A percentile compares a stretch with the other conserved stretches of the same genome.
These are phyloP conservation scores for Epistrophe grossulariae DNA, from an alignment of 2,888 invertebrate species.

Conservation along the genomic window DNA sequence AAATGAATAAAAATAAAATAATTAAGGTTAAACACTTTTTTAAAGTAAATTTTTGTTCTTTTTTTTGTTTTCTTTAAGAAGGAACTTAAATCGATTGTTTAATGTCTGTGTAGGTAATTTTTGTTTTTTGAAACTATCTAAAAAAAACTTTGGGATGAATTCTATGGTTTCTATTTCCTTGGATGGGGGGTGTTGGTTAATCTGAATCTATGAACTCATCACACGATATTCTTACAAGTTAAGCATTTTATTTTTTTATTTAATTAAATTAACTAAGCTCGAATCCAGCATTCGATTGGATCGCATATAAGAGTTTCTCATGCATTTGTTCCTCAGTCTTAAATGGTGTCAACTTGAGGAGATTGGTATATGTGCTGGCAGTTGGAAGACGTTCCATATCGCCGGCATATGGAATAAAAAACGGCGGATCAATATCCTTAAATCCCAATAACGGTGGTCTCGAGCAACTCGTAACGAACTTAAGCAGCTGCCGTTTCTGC, in stretches of 20 bases:
- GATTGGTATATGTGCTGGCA: slow-evolving; percentile 99
- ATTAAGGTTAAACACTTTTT: slow-evolving; percentile 31
- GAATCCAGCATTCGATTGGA: too few species aligned
- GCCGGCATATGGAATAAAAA: slow-evolving; percentile 97
- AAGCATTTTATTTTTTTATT: too few species aligned
- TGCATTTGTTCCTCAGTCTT: slow-evolving; percentile 90
- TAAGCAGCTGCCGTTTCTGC: too few species aligned
- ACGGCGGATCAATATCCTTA: slow-evolving; percentile 98
- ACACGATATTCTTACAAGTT: too few species aligned
- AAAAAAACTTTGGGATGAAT: slow-evolving; percentile 65
- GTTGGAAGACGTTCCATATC: slow-evolving; percentile 96
- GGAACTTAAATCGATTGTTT: slow-evolving; percentile 66
- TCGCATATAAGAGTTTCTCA: too few species aligned
- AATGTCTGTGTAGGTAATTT: slow-evolving; percentile 26
- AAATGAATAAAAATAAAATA: slow-evolving; percentile 16
- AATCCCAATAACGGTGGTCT: too few species aligned
- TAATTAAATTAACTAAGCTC: too few species aligned
- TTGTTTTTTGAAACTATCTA: slow-evolving; percentile 13
- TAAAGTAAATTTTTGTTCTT: slow-evolving; percentile 25
- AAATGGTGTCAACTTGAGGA: slow-evolving; percentile 97
- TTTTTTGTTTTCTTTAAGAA: slow-evolving; percentile 41
- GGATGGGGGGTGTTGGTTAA: slow-evolving; percentile 34
- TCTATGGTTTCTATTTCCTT: slow-evolving; percentile 41
- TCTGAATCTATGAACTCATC: slow-evolving; percentile 48
- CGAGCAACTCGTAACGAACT: too few species aligned